Conservation (phyloP, 2,797 vertebrate genomes). For the Knipowitschia caucasica region DNA sequence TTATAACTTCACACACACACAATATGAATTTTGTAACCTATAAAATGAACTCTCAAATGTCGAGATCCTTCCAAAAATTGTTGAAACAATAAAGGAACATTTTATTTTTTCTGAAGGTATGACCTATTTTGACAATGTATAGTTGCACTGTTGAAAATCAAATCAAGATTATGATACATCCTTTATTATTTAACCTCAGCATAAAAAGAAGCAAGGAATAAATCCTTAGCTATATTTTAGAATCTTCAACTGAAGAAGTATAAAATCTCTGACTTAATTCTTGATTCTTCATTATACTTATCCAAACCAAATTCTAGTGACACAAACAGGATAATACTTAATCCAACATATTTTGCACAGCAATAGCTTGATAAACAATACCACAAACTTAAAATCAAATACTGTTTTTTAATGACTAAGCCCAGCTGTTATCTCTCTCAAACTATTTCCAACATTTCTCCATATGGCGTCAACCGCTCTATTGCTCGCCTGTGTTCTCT, state of each 20-base stretch:
- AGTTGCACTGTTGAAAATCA: too few relatives aligned
- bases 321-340: background rate
- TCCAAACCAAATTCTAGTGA: too few relatives aligned
- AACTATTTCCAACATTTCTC: slow-evolving; percentile 38
- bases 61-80: background rate
- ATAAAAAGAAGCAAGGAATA: too few relatives aligned
- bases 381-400: slow-evolving; percentile 14
- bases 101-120: background rate
- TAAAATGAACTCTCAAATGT: background rate
- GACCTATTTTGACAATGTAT: background rate
- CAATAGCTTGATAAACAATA: background rate
- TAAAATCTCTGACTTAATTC: too few relatives aligned
- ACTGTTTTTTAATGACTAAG: slow-evolving; percentile 50
- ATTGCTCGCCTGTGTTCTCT: slow-evolving; percentile 26
- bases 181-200: too few relatives aligned
- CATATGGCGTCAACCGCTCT: slow-evolving; percentile 38
- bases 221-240: too few relatives aligned
- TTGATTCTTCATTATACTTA: too few relatives aligned
- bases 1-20: background rate
- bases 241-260: too few relatives aligned
- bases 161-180: too few relatives aligned
- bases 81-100: background rate
- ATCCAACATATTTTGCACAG: background rate
- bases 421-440: slow-evolving; percentile 25
- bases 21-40: background rate